Evolutionary conservation across 2,888 invertebrate genomes (phyloP), one percentile per base, ranked within the genome.

Genomic region (Tyria jacobaeae): DNA sequence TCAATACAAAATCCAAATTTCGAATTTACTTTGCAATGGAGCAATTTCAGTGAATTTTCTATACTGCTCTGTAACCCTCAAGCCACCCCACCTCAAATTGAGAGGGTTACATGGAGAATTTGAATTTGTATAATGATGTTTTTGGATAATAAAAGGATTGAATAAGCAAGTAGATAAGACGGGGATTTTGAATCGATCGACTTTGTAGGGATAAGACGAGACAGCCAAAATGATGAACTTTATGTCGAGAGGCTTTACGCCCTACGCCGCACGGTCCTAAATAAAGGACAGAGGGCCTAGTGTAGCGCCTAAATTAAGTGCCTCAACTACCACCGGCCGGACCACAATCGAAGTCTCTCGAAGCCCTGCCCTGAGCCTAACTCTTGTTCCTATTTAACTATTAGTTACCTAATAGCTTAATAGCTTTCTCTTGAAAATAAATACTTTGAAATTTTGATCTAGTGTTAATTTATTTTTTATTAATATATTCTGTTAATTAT

Each of bases 81-180:
- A 69, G 70, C 53, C 60, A 66, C 77, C 71, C 75, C 70, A 70
- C 63, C 60, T 75, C 56, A 70, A 73, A 70, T 75, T 76, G 76
- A 67, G 75, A 76, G 75, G 74, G 78, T 70, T 71, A 71, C 66
- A 73, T 71, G 58, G 62, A 63, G 71, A 78, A 78, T 82, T 78
- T 79, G 77, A 82, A 82, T 82, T 79, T 75, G 73, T 81, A 75
- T 76, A 80, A 78, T 74, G 80, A 76, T 79, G 76, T 83, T 80
- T 78, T 80, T 76, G 77, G 76, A 76, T 82, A 80, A 81, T 81
- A 78, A 77, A 82, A 76, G 78, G 81, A 81, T 78, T 79, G 76
- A 79, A 76, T 76, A 77, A 75, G 74, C 74, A 71, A 72, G 73
- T 68, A 73, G 72, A 75, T 72, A 73, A 74, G 76, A 68, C 66